Conservation (phyloP, 2,113 vertebrate species). For the Strigops habroptila region DNA sequence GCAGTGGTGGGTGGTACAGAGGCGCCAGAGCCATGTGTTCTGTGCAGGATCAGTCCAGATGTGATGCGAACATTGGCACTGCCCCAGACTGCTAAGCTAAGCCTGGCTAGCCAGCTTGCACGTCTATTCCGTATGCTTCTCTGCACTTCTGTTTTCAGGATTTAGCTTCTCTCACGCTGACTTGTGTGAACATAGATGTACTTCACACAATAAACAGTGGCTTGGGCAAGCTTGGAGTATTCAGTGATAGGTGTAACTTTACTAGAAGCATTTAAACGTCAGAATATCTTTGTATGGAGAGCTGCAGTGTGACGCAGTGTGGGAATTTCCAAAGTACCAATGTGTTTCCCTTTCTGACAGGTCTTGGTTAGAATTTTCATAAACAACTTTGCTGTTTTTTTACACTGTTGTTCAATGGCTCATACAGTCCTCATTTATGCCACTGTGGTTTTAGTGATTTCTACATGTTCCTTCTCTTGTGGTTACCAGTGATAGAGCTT, state of each 20-base stretch:
- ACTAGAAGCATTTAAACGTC: not conserved
- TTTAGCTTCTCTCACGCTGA: not conserved
- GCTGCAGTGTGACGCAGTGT: not conserved
- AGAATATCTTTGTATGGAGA: not conserved
- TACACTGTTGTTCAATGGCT: not conserved
- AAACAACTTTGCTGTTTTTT: not conserved
- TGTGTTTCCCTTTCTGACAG: not conserved
- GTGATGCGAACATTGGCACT: conserved; percentile 4
- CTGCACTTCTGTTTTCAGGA: not conserved
- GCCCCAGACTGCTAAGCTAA: not conserved
- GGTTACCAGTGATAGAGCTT: not conserved
- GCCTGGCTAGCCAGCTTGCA: not conserved
- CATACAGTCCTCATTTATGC: not conserved
- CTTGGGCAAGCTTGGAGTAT: not conserved
- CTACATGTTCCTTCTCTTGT: conserved; percentile 17
- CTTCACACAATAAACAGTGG: not conserved
- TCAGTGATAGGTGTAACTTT: not conserved
- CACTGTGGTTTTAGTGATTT: conserved; percentile 1
- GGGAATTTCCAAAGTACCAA: not conserved
- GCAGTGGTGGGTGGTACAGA: not conserved
- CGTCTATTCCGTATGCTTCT: not conserved
- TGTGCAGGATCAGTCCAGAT: not conserved
- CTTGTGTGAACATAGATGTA: not conserved
- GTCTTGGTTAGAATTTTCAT: not conserved
- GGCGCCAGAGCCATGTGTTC: not conserved